Conservation (phyloP, 2,113 vertebrate genomes). For the Ctenomys sociabilis region DNA sequence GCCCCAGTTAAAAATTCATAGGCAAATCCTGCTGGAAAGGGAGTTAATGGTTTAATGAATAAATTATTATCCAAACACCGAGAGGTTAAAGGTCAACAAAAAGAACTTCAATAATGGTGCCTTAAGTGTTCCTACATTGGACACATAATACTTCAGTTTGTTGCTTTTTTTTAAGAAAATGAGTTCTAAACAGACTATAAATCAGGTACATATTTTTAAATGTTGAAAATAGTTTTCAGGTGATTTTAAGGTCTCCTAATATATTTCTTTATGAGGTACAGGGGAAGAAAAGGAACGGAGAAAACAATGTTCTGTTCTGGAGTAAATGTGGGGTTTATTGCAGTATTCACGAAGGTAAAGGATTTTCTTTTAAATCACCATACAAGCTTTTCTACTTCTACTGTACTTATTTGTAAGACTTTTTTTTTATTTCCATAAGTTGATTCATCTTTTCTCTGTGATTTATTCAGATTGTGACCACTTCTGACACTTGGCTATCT, state of each 20-base stretch:
- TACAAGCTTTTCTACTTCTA: not conserved
- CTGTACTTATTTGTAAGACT: not conserved
- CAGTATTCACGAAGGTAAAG: not conserved
- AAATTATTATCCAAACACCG: conserved; percentile 70
- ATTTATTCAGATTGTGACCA: not conserved
- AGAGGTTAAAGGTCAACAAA: conserved; percentile 56
- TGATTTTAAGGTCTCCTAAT: conserved; percentile 31
- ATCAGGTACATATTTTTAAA: not conserved
- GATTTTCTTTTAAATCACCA: not conserved
- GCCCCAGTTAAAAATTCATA: conserved; percentile 67
- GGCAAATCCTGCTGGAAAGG: conserved; percentile 65
- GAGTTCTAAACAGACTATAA: not conserved
- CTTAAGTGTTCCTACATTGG: conserved; percentile 45
- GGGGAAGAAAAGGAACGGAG: not conserved
- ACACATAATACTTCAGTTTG: conserved; percentile 39
- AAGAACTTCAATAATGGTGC: conserved; percentile 62
- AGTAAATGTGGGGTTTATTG: conserved; percentile 2
- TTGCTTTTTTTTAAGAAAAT: not conserved
- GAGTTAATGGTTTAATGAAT: conserved; percentile 71
- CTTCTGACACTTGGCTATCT: not conserved
- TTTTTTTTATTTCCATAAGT: not conserved
- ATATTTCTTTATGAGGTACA: not conserved
- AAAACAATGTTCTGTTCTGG: not conserved
- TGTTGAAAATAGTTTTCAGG: conserved; percentile 30
- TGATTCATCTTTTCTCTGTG: not conserved